Base-by-base conservation (phyloP, 2,113 vertebrate genomes). In the Lipophrys pholis region DNA sequence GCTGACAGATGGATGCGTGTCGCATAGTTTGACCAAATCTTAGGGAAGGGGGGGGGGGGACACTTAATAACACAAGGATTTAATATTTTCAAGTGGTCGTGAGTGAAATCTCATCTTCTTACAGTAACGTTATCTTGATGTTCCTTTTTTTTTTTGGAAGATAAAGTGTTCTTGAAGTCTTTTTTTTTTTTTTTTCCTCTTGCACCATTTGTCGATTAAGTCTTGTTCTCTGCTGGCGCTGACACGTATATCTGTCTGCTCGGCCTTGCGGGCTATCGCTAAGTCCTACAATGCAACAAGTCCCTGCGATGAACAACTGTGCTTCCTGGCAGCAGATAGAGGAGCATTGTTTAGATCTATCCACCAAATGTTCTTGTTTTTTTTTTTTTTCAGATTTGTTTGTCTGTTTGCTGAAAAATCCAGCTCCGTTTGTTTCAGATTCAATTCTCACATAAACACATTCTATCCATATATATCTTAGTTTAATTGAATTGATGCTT, bases 181-280 rank as follows among this genome's bases (percentile, higher is more conserved):
- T 54, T 41, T 14, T 17, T 69, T 41, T 14, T 17, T 69, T 72
- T 65, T 73, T 48, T 10, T 58, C 21, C 2, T 10, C 6, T 38
- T 0, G 1, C 4, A 30, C 21, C 21, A 62, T 73, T 73, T 71
- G 41, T 74, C 67, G 45, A 73, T 65, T 17, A 54, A 50, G n/a
- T 58, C 14, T 38, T 64, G 36, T 73, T 78, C 73, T 67, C 30
- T 51, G 12, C 4, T 36, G 10, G 46, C 49, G 48, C n/a, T 70
- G 73, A 72, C 59, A 84, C 49, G 61, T 51, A 59, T 81, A 60
- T 68, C 74, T 65, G 53, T 73, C 38, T 73, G 14, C 0, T 39
- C 17, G 1, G 9, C 35, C 49, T 60, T 43, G 11, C 21, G 73
- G 53, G 35, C 10, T 52, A 36, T 51, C 30, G 63, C n/a, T 38